Percentiles rank a stretch among this genome's conserved stretches.
Evolutionary conservation across 2,797 vertebrate species (phyloP).

Genomic region (Acestrorhynchus altus): DNA sequence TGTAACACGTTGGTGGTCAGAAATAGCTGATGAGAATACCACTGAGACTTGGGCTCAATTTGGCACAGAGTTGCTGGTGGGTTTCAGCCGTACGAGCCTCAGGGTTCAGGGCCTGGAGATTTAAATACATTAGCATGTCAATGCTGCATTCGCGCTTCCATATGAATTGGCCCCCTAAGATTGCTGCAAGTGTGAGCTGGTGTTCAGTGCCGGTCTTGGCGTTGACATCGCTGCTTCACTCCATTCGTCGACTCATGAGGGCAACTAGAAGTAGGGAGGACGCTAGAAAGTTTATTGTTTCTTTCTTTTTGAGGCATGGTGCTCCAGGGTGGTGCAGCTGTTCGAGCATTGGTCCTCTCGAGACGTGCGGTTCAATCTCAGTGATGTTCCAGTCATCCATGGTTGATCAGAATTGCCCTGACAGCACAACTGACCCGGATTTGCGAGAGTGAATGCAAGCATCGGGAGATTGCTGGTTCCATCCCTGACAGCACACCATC

Average conservation of each 20-base stretch:
- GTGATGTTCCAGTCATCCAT: too few species aligned
- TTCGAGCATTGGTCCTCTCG: too few species aligned
- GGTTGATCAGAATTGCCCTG: too few species aligned
- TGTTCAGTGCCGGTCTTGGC: neutral
- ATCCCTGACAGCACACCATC: too few species aligned
- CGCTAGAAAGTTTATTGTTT: too few species aligned
- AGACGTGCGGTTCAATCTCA: too few species aligned
- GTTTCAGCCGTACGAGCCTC: constrained; percentile 36
- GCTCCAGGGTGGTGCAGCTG: too few species aligned
- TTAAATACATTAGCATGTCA: constrained; percentile 61
- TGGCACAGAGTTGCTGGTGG: neutral
- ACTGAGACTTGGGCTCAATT: constrained; percentile 37
- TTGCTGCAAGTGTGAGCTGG: constrained; percentile 15
- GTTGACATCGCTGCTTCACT: neutral
- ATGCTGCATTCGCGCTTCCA: constrained; percentile 22
- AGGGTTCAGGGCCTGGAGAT: constrained; percentile 48
- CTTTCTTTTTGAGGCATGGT: too few species aligned
- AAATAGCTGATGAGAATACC: constrained; percentile 47
- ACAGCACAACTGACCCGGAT: too few species aligned
- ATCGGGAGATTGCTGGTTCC: too few species aligned
- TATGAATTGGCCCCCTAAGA: constrained; percentile 29
- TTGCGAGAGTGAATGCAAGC: too few species aligned
- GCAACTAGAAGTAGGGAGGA: neutral
- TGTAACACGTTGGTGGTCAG: constrained; percentile 42
- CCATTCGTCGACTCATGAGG: constrained; percentile 11